Conservation (phyloP, 2,888 invertebrate genomes). For the Drosophila formosana region DNA sequence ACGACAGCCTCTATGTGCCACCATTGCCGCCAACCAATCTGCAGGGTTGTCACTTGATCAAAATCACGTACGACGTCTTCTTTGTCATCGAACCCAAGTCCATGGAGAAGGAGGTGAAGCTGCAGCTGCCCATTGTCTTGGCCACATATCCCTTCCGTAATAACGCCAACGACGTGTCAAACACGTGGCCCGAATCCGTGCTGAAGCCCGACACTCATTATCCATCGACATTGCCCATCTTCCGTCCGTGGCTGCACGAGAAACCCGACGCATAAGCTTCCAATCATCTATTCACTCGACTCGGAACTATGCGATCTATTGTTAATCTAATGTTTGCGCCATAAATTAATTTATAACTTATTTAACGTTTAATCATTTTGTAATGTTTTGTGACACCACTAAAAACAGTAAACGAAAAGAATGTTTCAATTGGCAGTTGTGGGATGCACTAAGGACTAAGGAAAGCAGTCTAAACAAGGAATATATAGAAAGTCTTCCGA, state of each 20-base stretch:
- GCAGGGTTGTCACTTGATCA: slow-evolving; percentile 96
- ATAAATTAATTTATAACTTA: slow-evolving; percentile 66
- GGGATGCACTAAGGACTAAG: not conserved
- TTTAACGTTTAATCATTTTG: slow-evolving; percentile 54
- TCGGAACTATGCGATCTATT: slow-evolving; percentile 21
- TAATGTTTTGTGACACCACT: slow-evolving; percentile 45
- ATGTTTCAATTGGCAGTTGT: slow-evolving; percentile 1
- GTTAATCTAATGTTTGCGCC: slow-evolving; percentile 58
- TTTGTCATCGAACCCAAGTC: slow-evolving; percentile 96
- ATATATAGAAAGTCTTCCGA: not conserved
- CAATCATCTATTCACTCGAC: not conserved
- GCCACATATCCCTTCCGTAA: slow-evolving; percentile 95
- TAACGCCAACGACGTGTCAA: slow-evolving; percentile 87
- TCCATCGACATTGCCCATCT: slow-evolving; percentile 95
- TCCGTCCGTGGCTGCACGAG: slow-evolving; percentile 95
- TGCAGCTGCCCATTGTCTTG: slow-evolving; percentile 95
- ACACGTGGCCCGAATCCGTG: slow-evolving; percentile 87
- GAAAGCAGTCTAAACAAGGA: no score
- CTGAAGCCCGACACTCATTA: slow-evolving; percentile 95
- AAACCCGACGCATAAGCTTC: slow-evolving; percentile 79
- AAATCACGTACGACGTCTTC: slow-evolving; percentile 96
- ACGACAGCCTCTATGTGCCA: slow-evolving; percentile 95
- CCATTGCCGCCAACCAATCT: slow-evolving; percentile 97
- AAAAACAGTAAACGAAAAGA: slow-evolving; percentile 15
- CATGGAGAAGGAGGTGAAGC: slow-evolving; percentile 95